phyloP scores from a whole-genome alignment of 2,888 invertebrate species.

The Halocaridina rubra region DNA sequence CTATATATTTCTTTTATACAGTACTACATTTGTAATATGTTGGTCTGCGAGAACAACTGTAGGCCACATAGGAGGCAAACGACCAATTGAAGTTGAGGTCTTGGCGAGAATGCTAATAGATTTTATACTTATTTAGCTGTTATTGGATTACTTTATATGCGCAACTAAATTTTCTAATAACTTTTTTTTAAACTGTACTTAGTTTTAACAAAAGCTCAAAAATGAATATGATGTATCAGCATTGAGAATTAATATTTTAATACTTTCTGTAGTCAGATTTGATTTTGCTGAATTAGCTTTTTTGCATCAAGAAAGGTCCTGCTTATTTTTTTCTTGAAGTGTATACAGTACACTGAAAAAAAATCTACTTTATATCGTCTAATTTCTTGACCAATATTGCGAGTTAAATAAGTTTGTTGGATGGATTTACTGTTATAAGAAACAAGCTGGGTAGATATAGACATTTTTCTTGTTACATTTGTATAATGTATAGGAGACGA shows the following conservation, averaged over 20 bases:
- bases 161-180: neutral
- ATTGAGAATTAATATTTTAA: neutral
- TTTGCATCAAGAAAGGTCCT: neutral
- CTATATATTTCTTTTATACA: conserved; percentile 46
- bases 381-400: conserved; percentile 31
- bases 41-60: conserved; percentile 32
- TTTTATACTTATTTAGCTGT: neutral
- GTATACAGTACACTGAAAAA: neutral
- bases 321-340: neutral
- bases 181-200: neutral
- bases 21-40: conserved; percentile 51
- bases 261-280: conserved; percentile 2
- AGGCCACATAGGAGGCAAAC: conserved; percentile 31
- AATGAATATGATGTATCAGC: neutral
- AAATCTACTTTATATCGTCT: conserved; percentile 2
- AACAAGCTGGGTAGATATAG: conserved; percentile 53
- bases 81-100: conserved; percentile 31
- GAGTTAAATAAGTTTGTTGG: conserved; percentile 42
- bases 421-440: conserved; percentile 54
- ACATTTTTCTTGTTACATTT: conserved; percentile 54
- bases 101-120: conserved; percentile 4
- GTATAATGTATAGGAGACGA: conserved; percentile 54
- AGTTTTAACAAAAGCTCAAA: conserved; percentile 5
- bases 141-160: neutral
- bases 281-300: neutral